Conservation (phyloP, 2,888 invertebrate species). For the Ecliptopera silaceata region DNA sequence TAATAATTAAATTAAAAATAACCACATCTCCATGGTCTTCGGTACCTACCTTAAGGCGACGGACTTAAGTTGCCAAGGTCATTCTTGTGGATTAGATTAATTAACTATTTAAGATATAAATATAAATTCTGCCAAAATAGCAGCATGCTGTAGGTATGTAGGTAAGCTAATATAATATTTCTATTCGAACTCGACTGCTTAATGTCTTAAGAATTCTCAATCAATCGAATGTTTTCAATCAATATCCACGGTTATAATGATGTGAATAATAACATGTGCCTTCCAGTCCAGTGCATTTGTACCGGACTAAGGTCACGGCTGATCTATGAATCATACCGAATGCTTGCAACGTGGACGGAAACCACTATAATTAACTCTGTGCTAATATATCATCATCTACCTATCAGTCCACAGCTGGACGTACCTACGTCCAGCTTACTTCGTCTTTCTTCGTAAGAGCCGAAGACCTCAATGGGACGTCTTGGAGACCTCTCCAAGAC, state of each 20-base stretch:
- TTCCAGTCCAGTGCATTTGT: conserved; percentile 4
- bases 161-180: not conserved
- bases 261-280: not conserved
- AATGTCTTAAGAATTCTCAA: not conserved
- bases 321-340: conserved; percentile 21
- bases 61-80: no score
- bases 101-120: no score
- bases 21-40: no score
- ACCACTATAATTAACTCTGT: conserved; percentile 14
- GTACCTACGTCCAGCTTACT: no score
- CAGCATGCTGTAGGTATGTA: not conserved
- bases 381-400: not conserved
- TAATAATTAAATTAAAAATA: no score
- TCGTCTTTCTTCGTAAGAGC: no score
- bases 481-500: no score
- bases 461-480: no score
- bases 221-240: conserved; percentile 6
- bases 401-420: not conserved
- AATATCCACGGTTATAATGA: conserved; percentile 4
- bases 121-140: no score
- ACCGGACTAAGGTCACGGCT: conserved; percentile 17
- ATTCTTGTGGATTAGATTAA: no score
- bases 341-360: conserved; percentile 1
- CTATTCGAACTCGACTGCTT: not conserved
- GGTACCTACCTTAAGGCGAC: no score